Evolutionary conservation across 2,113 vertebrate species (phyloP).

Genomic region (Ptilonorhynchus violaceus): DNA sequence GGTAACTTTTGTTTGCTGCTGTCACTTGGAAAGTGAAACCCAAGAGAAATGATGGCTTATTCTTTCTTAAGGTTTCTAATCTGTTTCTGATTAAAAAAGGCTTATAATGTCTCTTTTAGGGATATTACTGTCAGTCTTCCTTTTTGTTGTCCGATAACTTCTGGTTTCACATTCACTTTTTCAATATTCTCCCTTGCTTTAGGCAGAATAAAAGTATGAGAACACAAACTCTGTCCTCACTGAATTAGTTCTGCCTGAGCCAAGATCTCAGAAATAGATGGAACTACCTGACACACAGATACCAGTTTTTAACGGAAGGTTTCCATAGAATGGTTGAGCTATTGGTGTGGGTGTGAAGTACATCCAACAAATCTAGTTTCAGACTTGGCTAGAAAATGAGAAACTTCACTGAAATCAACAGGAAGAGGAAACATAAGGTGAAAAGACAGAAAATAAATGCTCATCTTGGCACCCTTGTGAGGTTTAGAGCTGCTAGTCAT

Average conservation of each 20-base stretch:
- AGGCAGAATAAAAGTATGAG: constrained; percentile 11
- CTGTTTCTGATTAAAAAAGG: not conserved
- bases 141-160: constrained; percentile 3
- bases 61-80: constrained; percentile 11
- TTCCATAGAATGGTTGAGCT: not conserved
- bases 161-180: constrained; percentile 25
- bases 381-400: not conserved
- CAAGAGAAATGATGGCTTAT: constrained; percentile 30
- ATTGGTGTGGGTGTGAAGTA: not conserved
- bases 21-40: not conserved
- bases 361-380: not conserved
- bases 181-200: constrained; percentile 4
- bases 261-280: not conserved
- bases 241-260: constrained; percentile 3
- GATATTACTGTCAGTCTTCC: constrained; percentile 15
- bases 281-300: not conserved
- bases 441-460: constrained; percentile 1
- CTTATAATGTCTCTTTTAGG: not conserved
- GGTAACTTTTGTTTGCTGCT: constrained; percentile 5
- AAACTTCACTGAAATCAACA: not conserved
- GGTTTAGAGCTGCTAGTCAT: not conserved
- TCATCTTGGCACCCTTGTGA: not conserved
- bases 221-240: not conserved
- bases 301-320: not conserved
- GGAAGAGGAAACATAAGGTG: not conserved